Evolutionary conservation across 2,113 vertebrate species (phyloP).

Genomic region (Tauraco erythrolophus): DNA sequence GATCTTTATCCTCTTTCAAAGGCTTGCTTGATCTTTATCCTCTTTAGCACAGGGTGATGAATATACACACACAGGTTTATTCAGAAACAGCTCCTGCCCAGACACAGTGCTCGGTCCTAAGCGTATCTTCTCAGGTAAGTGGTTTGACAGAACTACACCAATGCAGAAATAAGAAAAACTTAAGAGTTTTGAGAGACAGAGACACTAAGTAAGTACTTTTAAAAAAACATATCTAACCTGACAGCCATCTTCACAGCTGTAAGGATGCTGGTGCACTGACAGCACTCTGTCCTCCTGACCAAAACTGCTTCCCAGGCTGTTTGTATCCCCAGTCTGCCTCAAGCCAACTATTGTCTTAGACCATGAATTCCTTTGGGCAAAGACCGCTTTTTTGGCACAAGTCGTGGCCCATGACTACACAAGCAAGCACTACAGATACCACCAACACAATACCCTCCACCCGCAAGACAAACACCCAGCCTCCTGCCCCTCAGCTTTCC

Average conservation of each 20-base stretch:
- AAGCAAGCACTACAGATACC: neutral
- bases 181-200: neutral
- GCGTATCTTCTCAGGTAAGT: fast-evolving
- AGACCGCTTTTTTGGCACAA: neutral
- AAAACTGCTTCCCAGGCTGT: neutral
- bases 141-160: neutral
- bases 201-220: neutral
- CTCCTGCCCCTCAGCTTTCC: neutral
- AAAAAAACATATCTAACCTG: neutral
- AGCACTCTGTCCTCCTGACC: neutral
- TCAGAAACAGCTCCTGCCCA: neutral
- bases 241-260: neutral
- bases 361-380: neutral
- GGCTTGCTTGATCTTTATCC: neutral
- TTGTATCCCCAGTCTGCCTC: neutral
- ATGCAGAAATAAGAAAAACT: neutral
- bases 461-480: neutral
- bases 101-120: neutral
- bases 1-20: neutral
- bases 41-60: neutral
- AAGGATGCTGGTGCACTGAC: neutral
- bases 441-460: neutral
- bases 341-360: neutral
- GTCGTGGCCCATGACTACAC: neutral
- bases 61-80: neutral